These are phyloP conservation scores for Mycteria americana DNA, from an alignment of 2,797 vertebrate species.

Conservation along the genomic window DNA sequence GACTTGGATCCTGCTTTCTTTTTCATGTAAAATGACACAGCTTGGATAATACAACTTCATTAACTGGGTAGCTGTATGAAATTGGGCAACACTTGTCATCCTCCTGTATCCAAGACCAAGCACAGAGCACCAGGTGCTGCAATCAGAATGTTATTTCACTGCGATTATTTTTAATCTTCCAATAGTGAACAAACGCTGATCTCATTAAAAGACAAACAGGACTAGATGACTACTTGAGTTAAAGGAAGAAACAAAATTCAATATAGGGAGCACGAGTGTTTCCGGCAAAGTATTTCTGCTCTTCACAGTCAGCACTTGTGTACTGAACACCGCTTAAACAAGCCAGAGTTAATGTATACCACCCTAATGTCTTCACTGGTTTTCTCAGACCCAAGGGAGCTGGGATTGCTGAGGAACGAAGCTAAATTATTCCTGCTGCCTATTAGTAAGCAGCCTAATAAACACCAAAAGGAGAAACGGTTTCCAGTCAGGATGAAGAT, in stretches of 20 bases:
- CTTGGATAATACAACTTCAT: background rate
- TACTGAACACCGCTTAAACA: background rate
- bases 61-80: background rate
- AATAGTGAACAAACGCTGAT: background rate
- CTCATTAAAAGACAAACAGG: background rate
- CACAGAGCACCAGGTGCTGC: background rate
- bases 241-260: background rate
- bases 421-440: background rate
- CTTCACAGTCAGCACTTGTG: background rate
- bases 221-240: background rate
- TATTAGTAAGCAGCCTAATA: background rate
- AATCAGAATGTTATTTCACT: background rate
- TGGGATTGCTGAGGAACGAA: background rate
- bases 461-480: background rate
- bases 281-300: background rate
- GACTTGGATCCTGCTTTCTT: background rate
- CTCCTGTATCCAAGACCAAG: background rate
- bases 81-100: background rate
- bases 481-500: background rate
- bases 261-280: background rate
- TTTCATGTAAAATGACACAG: background rate
- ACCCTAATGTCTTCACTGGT: background rate
- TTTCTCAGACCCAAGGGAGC: background rate
- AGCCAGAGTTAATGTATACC: rapidly evolving
- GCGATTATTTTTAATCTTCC: background rate